Conservation (phyloP, 2,888 invertebrate species). For the Cantharis nigra region DNA sequence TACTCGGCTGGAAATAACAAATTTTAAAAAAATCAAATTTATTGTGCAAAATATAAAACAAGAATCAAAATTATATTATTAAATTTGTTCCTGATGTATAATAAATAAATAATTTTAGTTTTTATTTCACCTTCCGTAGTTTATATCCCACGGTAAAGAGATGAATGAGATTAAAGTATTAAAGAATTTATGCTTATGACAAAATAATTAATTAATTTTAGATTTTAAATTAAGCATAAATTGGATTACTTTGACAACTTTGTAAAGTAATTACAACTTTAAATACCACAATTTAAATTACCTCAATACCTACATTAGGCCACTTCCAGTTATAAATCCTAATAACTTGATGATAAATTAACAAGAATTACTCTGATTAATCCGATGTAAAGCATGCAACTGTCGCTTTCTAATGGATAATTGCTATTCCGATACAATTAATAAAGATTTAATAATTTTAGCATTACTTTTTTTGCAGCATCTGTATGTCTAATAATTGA, state of each 20-base stretch:
- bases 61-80: no score
- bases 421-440: not conserved
- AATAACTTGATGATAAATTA: not conserved
- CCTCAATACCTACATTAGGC: not conserved
- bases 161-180: not conserved
- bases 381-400: not conserved
- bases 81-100: no score
- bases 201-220: not conserved
- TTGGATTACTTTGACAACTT: not conserved
- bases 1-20: not conserved
- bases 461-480: not conserved
- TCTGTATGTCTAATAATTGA: not conserved
- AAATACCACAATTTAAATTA: not conserved
- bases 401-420: not conserved
- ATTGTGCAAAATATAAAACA: no score
- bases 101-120: no score
- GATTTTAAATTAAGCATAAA: not conserved
- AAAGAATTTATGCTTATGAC: not conserved
- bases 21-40: not conserved
- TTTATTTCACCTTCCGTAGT: no score
- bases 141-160: no score
- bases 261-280: not conserved
- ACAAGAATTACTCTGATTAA: not conserved
- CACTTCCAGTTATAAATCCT: not conserved
- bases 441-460: not conserved